A percentile compares a stretch with the other conserved stretches of the same genome.
These are phyloP conservation scores for Bursaphelenchus mucronatus DNA, from an alignment of 1,140 invertebrate species.

Conservation along the genomic window DNA sequence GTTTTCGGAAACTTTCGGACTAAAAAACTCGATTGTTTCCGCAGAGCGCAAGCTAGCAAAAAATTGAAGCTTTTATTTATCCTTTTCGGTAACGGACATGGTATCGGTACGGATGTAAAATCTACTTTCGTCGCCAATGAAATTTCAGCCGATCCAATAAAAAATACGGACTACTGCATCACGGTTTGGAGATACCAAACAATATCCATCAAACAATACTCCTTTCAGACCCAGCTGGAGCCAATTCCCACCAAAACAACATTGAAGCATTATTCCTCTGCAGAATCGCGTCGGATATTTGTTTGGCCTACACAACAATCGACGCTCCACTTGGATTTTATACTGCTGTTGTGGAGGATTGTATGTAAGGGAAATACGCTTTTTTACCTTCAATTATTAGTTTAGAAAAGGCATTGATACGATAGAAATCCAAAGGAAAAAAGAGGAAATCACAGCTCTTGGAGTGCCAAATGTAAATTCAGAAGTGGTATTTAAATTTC, in stretches of 20 bases:
- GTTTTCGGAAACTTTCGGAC: too few relatives aligned
- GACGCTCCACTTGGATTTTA: constrained; percentile 65
- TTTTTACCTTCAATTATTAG: constrained; percentile 11
- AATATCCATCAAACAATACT: too few relatives aligned
- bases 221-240: constrained; percentile 75
- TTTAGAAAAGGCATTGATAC: constrained; percentile 41
- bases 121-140: too few relatives aligned
- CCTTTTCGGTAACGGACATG: too few relatives aligned
- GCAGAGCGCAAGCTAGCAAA: too few relatives aligned
- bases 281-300: constrained; percentile 90
- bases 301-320: constrained; percentile 67
- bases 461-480: constrained; percentile 36
- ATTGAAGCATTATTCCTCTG: constrained; percentile 90
- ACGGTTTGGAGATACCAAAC: too few relatives aligned
- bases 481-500: constrained; percentile 26
- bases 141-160: too few relatives aligned
- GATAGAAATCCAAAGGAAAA: constrained; percentile 38
- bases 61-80: too few relatives aligned
- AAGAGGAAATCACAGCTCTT: constrained; percentile 18
- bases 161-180: too few relatives aligned
- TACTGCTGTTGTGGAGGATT: constrained; percentile 48
- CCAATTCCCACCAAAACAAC: constrained; percentile 71
- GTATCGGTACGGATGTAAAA: too few relatives aligned
- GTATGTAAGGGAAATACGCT: constrained; percentile 5
- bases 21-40: too few relatives aligned